Percentiles rank a stretch among this genome's conserved stretches.
phyloP scores from a whole-genome alignment of 2,113 vertebrate genomes.

The Glaucomys volans region DNA sequence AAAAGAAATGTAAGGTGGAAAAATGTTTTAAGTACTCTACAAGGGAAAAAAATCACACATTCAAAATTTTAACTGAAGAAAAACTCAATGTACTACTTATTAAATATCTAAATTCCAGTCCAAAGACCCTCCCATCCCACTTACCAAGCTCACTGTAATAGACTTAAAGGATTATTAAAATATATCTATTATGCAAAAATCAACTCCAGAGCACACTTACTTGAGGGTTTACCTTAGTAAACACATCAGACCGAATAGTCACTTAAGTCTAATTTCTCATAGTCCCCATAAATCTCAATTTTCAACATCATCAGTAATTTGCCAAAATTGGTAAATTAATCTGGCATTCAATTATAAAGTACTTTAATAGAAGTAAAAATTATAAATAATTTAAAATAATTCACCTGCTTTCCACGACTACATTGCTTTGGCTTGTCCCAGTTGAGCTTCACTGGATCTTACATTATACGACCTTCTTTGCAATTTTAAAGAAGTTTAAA shows the following conservation, averaged over 20 bases:
- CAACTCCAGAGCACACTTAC: not conserved
- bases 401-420: not conserved
- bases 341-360: not conserved
- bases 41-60: not conserved
- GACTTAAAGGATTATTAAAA: not conserved
- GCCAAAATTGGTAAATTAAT: not conserved
- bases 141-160: not conserved
- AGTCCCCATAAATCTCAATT: constrained; percentile 1
- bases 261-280: not conserved
- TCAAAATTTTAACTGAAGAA: constrained; percentile 41
- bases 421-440: not conserved
- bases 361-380: not conserved
- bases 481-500: not conserved
- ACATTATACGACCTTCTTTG: not conserved
- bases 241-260: not conserved
- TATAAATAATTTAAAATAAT: not conserved
- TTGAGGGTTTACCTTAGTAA: constrained; percentile 5
- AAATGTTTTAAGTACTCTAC: not conserved
- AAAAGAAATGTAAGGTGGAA: not conserved
- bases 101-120: constrained; percentile 35
- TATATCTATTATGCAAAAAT: not conserved
- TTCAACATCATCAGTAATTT: constrained; percentile 13
- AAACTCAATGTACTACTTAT: not conserved
- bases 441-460: not conserved
- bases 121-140: not conserved